Conservation (phyloP, 2,888 invertebrate genomes). For the Nephrotoma appendiculata region DNA sequence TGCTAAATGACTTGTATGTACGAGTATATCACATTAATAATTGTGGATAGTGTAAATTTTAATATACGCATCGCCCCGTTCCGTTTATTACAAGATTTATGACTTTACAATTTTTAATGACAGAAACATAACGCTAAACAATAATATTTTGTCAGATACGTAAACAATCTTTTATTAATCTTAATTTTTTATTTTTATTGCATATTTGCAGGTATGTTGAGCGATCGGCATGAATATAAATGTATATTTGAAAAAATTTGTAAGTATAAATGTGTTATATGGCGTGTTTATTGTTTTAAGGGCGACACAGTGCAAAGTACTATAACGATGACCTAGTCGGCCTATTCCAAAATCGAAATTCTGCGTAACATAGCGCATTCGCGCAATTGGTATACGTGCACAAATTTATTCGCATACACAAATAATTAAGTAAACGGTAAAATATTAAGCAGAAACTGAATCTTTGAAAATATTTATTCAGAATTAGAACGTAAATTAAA, state of each 20-base stretch:
- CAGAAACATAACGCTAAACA: background rate
- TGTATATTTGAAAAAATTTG: background rate
- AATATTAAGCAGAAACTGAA: background rate
- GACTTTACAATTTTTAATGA: background rate
- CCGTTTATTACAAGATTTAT: background rate
- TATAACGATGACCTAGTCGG: background rate
- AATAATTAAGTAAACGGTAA: background rate
- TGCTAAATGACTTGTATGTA: too few species aligned
- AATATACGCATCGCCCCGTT: background rate
- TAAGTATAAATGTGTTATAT: background rate
- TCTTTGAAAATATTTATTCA: background rate
- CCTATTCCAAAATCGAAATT: background rate
- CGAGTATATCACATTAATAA: too few species aligned
- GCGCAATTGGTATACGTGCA: too few species aligned
- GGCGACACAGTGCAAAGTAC: too few species aligned
- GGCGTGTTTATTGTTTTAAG: too few species aligned
- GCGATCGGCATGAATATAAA: background rate
- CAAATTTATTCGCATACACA: background rate
- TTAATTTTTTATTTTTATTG: background rate
- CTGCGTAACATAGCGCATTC: too few species aligned
- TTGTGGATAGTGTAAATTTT: too few species aligned
- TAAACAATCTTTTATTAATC: background rate
- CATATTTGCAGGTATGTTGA: background rate
- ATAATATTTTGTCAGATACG: background rate
- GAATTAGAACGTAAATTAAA: background rate